Percentiles rank a stretch among this genome's conserved stretches.
phyloP scores from a whole-genome alignment of 2,888 invertebrate genomes.

The Dryocosmus kuriphilus region DNA sequence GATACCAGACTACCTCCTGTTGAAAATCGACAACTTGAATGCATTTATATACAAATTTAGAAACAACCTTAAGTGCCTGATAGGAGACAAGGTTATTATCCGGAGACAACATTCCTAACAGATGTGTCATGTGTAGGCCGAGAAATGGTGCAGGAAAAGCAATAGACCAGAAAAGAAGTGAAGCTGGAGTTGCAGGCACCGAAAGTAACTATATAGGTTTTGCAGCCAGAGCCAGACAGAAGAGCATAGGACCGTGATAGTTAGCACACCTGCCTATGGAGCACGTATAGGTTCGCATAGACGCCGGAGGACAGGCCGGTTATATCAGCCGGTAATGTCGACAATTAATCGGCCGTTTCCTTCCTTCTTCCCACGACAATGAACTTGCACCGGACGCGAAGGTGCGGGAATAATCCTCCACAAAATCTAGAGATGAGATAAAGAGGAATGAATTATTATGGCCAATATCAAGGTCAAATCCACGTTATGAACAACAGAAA shows the following conservation, averaged over 20 bases:
- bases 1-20: no score
- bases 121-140: background rate
- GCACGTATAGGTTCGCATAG: conserved; percentile 45
- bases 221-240: conserved; percentile 40
- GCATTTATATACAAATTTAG: no score
- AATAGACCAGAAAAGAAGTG: conserved; percentile 21
- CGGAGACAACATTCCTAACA: background rate
- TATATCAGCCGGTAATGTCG: conserved; percentile 48
- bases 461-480: conserved; percentile 32
- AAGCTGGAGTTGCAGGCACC: background rate
- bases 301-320: conserved; percentile 48
- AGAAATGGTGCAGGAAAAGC: conserved; percentile 14
- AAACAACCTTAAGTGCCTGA: background rate
- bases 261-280: conserved; percentile 30
- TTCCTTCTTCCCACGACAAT: conserved; percentile 59
- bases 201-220: conserved; percentile 42
- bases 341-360: conserved; percentile 60
- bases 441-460: conserved; percentile 33
- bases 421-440: conserved; percentile 30
- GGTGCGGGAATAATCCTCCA: conserved; percentile 17
- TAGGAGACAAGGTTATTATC: background rate
- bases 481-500: conserved; percentile 5
- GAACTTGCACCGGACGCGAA: conserved; percentile 56
- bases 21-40: no score
- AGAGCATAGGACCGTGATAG: conserved; percentile 31